A percentile compares a stretch with the other conserved stretches of the same genome.
Evolutionary conservation across 2,888 invertebrate genomes (phyloP).

Genomic region (Abscondita cerata): DNA sequence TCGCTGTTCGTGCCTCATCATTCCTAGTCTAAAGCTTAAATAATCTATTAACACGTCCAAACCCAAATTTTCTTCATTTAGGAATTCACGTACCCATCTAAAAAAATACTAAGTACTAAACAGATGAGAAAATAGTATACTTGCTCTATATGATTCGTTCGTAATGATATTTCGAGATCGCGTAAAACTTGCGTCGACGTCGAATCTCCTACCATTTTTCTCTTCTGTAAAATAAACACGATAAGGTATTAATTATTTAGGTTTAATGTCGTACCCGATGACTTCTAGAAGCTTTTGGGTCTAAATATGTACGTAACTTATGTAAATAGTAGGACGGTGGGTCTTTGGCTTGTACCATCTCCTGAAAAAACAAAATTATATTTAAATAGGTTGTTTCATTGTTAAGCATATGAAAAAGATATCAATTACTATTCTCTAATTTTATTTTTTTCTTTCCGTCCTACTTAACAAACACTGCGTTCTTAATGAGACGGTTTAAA

Average conservation of each 20-base stretch:
- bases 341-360: constrained; percentile 98
- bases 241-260: neutral
- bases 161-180: constrained; percentile 97
- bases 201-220: constrained; percentile 95
- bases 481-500: no score
- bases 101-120: no score
- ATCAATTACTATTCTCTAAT: constrained; percentile 1
- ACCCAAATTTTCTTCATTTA: constrained; percentile 95
- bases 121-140: no score
- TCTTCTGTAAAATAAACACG: constrained; percentile 73
- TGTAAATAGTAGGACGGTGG: constrained; percentile 96
- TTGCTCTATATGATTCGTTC: constrained; percentile 99
- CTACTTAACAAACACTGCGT: constrained; percentile 2
- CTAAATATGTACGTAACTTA: constrained; percentile 93
- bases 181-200: constrained; percentile 98
- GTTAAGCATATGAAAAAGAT: neutral
- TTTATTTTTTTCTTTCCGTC: neutral
- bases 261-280: constrained; percentile 77
- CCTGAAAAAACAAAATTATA: constrained; percentile 73
- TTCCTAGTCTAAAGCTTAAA: constrained; percentile 90
- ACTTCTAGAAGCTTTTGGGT: constrained; percentile 95
- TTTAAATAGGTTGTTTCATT: no score
- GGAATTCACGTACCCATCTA: constrained; percentile 98
- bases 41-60: constrained; percentile 97
- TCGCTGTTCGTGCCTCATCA: constrained; percentile 92